phyloP scores from a whole-genome alignment of 2,797 vertebrate genomes.

The Centropyge bicolor region DNA sequence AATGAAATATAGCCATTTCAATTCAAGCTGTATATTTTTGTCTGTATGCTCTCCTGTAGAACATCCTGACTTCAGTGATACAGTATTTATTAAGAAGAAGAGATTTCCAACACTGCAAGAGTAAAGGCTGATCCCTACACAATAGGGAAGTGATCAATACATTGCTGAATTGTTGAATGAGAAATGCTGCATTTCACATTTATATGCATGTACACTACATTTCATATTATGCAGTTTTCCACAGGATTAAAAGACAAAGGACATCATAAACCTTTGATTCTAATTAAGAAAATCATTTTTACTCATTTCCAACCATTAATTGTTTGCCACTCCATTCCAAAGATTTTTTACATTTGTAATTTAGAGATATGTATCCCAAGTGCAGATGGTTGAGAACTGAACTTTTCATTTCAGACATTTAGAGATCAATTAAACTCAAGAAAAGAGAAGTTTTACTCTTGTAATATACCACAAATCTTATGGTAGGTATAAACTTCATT shows the following conservation, averaged over 20 bases:
- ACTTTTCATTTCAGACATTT: not conserved
- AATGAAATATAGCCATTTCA: not conserved
- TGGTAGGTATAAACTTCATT: not conserved
- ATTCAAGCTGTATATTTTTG: slow-evolving; percentile 1
- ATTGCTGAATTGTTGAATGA: not conserved
- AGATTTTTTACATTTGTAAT: not conserved
- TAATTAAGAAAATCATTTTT: not conserved
- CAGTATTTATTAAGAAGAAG: not conserved
- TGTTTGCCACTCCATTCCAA: not conserved
- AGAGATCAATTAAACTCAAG: not conserved
- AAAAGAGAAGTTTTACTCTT: not conserved
- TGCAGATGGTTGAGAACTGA: not conserved
- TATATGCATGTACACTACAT: not conserved
- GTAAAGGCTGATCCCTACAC: not conserved
- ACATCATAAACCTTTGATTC: not conserved
- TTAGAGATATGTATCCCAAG: not conserved
- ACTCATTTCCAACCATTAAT: not conserved
- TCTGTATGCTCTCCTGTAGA: not conserved
- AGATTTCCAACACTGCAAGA: not conserved
- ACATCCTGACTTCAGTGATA: not conserved
- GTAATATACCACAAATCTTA: not conserved
- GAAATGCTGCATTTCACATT: not conserved
- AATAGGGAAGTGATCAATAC: not conserved
- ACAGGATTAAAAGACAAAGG: not conserved
- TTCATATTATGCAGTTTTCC: not conserved